phyloP scores from a whole-genome alignment of 2,113 vertebrate genomes.

The Rallus limicola region DNA sequence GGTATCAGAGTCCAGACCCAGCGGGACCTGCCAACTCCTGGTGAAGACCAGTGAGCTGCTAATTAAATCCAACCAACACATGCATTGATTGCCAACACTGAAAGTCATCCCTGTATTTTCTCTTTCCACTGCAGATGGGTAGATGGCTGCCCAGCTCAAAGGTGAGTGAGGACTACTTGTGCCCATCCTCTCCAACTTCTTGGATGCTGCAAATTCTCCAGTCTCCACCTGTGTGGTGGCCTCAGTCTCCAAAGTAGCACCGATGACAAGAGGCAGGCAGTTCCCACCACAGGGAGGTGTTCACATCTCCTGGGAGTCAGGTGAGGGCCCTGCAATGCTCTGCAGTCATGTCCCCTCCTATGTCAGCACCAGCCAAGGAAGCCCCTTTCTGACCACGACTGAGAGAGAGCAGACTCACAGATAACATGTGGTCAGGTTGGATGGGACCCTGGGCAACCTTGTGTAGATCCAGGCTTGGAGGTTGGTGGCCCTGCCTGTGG shows the following conservation, averaged over 20 bases:
- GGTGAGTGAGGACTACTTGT: not conserved
- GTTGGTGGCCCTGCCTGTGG: too few species aligned
- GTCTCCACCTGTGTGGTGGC: not conserved
- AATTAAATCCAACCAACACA: not conserved
- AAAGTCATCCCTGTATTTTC: not conserved
- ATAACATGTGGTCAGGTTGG: accelerated
- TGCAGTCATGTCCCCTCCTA: accelerated
- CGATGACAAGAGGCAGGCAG: not conserved
- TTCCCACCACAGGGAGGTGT: accelerated
- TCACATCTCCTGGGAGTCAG: not conserved
- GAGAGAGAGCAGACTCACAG: not conserved
- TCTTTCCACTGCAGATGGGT: not conserved
- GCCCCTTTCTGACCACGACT: not conserved
- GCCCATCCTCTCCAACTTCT: not conserved
- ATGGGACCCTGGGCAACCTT: too few species aligned
- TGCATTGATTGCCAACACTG: accelerated
- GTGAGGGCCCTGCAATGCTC: accelerated
- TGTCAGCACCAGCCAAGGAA: not conserved
- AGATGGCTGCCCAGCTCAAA: not conserved
- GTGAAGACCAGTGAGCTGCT: not conserved
- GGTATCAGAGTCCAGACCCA: not conserved
- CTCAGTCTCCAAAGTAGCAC: not conserved
- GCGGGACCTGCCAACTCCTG: not conserved
- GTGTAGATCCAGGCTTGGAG: too few species aligned
- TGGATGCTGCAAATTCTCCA: not conserved